Conservation (phyloP, 2,797 vertebrate genomes). For the Lepilemur ruficaudatus region DNA sequence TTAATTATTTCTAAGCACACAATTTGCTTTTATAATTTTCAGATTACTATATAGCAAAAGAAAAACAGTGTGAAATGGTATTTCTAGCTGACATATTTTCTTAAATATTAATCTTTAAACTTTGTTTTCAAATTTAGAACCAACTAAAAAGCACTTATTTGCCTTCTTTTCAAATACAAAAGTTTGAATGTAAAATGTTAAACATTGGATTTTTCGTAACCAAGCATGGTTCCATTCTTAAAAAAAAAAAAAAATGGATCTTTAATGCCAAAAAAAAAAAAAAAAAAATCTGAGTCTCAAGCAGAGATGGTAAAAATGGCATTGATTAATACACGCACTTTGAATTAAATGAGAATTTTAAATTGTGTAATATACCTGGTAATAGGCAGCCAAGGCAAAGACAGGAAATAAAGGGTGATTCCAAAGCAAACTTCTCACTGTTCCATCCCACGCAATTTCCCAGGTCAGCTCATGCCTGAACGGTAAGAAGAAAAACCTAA, state of each 20-base stretch:
- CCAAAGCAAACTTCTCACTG: neutral
- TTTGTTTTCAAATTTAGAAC: slow-evolving; percentile 36
- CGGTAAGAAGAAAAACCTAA: neutral
- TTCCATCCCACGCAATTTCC: neutral
- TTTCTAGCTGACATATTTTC: slow-evolving; percentile 9
- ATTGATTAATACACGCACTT: neutral
- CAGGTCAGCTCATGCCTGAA: neutral
- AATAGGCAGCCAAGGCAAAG: neutral
- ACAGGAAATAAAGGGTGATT: neutral
- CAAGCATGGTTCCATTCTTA: neutral
- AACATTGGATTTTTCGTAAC: neutral
- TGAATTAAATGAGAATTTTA: neutral
- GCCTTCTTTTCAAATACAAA: slow-evolving; percentile 25
- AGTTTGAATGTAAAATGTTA: neutral
- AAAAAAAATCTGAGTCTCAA: neutral
- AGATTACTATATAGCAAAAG: neutral
- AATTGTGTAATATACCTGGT: neutral
- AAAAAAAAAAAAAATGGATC: neutral
- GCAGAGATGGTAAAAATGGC: neutral
- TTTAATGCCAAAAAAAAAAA: neutral
- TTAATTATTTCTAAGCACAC: slow-evolving; percentile 37
- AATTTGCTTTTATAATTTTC: neutral
- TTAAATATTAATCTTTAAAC: neutral
- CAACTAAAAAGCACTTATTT: neutral
- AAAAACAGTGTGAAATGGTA: neutral